These are phyloP conservation scores for Vireo altiloquus DNA, from an alignment of 2,113 vertebrate genomes.

Conservation along the genomic window DNA sequence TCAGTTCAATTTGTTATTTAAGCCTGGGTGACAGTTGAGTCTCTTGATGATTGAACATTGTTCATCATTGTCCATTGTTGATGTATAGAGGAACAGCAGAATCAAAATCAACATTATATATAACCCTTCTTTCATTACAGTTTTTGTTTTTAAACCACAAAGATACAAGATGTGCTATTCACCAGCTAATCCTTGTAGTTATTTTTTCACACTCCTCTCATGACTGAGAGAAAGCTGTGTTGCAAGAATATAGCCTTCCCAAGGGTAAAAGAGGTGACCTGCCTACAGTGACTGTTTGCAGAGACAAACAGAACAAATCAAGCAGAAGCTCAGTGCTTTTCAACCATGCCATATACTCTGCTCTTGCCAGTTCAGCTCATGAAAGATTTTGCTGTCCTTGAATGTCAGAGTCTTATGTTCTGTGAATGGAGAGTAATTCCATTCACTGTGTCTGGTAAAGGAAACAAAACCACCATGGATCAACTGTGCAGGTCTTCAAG, in stretches of 20 bases:
- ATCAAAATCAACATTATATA: background rate
- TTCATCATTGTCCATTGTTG: background rate
- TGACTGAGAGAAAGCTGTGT: conserved; percentile 26
- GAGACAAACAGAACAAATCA: background rate
- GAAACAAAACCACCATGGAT: background rate
- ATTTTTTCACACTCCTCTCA: background rate
- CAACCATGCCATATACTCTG: background rate
- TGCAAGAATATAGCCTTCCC: conserved; percentile 3
- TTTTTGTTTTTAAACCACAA: background rate
- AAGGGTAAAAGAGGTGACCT: conserved; percentile 8
- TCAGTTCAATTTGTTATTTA: background rate
- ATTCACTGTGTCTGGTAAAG: background rate
- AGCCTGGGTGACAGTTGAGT: background rate
- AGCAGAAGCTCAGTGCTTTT: background rate
- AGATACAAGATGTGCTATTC: background rate
- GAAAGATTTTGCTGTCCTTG: background rate
- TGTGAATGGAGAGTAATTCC: background rate
- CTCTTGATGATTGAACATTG: background rate
- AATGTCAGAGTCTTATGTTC: background rate
- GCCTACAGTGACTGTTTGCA: background rate
- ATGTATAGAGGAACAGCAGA: background rate
- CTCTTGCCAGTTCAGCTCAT: background rate
- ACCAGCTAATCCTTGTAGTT: background rate
- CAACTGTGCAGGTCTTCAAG: background rate
- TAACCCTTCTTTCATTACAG: background rate